Percentiles rank a stretch among this genome's conserved stretches.
phyloP scores from a whole-genome alignment of 1,140 invertebrate genomes.

The Hycleus cichorii region DNA sequence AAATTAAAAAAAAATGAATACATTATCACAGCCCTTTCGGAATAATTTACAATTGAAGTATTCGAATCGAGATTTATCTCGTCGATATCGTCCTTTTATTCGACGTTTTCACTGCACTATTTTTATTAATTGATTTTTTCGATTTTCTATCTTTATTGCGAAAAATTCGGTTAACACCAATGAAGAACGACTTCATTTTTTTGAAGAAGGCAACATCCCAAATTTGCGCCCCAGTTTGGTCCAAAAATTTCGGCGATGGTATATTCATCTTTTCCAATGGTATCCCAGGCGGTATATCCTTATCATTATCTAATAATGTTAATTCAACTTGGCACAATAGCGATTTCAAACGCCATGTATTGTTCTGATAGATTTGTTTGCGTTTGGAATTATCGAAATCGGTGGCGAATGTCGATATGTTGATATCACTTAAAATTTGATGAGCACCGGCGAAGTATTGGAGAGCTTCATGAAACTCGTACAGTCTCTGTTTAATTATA shows the following conservation, averaged over 20 bases:
- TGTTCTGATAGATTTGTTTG: background rate
- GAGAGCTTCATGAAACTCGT: background rate
- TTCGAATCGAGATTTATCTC: no score
- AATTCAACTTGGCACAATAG: slow-evolving; percentile 5
- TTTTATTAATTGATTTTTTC: no score
- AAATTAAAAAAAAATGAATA: no score
- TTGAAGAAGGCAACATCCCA: background rate
- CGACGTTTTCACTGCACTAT: no score
- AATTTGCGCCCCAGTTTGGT: background rate
- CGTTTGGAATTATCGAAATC: background rate
- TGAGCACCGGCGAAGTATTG: slow-evolving; percentile 2
- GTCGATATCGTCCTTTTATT: no score
- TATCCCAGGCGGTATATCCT: background rate
- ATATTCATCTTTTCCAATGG: background rate
- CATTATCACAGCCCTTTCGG: no score
- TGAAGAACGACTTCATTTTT: background rate
- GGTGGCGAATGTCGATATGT: background rate
- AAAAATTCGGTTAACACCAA: no score
- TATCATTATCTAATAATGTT: background rate
- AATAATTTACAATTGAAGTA: no score
- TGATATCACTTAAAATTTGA: background rate
- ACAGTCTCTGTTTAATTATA: background rate
- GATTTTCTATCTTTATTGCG: no score
- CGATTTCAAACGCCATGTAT: background rate
- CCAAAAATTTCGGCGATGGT: background rate